phyloP scores from a whole-genome alignment of 2,888 invertebrate genomes.

The Sericinus montela region DNA sequence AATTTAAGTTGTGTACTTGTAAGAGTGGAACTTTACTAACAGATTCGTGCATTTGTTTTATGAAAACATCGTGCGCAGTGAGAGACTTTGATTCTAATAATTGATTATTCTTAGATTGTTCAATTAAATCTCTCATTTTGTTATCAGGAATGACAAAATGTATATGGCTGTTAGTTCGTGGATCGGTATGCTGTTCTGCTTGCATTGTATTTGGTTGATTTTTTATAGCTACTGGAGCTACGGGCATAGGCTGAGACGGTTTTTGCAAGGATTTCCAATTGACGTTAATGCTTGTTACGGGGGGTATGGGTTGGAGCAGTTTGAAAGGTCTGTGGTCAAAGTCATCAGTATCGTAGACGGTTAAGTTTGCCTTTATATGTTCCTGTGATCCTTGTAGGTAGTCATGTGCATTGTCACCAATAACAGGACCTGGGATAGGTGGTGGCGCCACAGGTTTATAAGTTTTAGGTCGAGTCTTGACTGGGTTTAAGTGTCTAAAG shows the following conservation, averaged over 20 bases:
- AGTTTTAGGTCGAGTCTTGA: conserved; percentile 42
- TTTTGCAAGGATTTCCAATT: conserved; percentile 10
- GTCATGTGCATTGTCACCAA: conserved; percentile 18
- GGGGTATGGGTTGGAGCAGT: conserved; percentile 11
- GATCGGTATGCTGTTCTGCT: background rate
- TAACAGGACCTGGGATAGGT: conserved; percentile 21
- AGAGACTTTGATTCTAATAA: conserved; percentile 21
- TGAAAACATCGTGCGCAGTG: conserved; percentile 26
- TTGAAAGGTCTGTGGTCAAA: conserved; percentile 13
- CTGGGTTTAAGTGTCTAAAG: conserved; percentile 43
- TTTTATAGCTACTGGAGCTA: background rate
- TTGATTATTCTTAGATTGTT: conserved; percentile 23
- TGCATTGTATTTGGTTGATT: background rate
- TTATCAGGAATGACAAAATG: conserved; percentile 32
- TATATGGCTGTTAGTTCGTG: conserved; percentile 16
- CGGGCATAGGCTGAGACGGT: background rate
- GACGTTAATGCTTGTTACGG: conserved; percentile 13
- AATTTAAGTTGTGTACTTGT: conserved; percentile 38
- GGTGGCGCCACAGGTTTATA: conserved; percentile 36
- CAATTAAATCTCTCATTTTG: conserved; percentile 33
- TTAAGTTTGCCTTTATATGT: conserved; percentile 3
- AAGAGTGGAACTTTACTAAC: conserved; percentile 39
- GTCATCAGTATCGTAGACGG: conserved; percentile 3
- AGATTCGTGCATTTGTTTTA: conserved; percentile 32
- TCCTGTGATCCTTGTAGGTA: conserved; percentile 9